Conservation (phyloP, 2,113 vertebrate genomes). For the Fregetta grallaria region DNA sequence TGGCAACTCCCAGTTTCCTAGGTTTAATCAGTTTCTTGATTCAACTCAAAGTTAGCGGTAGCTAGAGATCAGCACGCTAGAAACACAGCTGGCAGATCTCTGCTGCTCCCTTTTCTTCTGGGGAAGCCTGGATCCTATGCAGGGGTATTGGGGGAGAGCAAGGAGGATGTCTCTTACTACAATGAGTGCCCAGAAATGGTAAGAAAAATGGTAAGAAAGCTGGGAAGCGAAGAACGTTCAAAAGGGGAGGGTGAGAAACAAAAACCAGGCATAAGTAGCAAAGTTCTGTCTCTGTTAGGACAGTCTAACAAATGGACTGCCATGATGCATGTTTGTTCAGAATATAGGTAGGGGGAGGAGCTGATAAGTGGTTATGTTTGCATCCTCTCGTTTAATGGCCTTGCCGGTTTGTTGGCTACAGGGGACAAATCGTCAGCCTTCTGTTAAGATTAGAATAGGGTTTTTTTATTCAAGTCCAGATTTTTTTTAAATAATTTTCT, state of each 20-base stretch:
- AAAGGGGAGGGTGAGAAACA: not conserved
- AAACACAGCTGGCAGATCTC: not conserved
- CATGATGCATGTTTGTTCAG: too few species aligned
- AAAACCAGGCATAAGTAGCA: not conserved
- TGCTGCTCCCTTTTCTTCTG: not conserved
- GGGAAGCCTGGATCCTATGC: not conserved
- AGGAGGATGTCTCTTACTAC: not conserved
- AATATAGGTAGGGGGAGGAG: not conserved
- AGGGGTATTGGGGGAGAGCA: not conserved
- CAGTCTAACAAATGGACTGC: not conserved
- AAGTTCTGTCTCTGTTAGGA: not conserved
- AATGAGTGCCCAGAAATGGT: not conserved
- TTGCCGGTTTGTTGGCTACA: not conserved
- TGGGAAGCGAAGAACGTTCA: not conserved
- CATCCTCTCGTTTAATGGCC: not conserved
- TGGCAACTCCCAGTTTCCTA: not conserved
- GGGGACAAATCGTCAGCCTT: not conserved
- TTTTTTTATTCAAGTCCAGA: not conserved
- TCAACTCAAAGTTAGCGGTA: not conserved
- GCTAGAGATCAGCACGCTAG: too few species aligned
- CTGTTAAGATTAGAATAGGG: not conserved
- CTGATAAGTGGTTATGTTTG: not conserved
- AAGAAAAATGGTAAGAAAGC: not conserved
- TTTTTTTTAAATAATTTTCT: not conserved
- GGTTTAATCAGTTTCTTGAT: not conserved